Base-by-base conservation (phyloP, 2,888 invertebrate genomes). In the Cephalotes varians region DNA sequence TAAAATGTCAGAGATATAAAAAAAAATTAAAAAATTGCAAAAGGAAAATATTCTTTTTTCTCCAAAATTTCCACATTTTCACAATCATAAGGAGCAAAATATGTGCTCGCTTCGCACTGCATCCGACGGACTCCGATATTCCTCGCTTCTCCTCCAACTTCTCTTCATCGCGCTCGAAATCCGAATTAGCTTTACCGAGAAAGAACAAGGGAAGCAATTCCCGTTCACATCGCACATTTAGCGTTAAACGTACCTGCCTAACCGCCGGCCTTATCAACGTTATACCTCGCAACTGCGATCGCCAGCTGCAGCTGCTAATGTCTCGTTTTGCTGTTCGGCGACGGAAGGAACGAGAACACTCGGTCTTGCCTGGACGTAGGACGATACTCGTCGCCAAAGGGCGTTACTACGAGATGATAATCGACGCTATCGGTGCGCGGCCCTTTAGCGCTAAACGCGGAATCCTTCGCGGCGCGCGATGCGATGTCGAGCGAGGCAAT, bases 181-280 rank as follows among this genome's bases (percentile, higher is more conserved):
- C n/a, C n/a, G 56, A 56, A 21, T 12, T 4, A 44, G 34, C 10
- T 67, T 71, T 15, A 71, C 18, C 25, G 28, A 18, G 40, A 44
- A 28, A 18, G 1, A 9, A 65, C 25, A 34, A 18, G 28, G 54
- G 21, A 74, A 9, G 15, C 34, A 7, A 9, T 15, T 44, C 18
- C n/a, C 28, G 15, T 28, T 71, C 47, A 15, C 73, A 3, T 40
- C 40, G 12, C 7, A 56, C 15, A 31, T 34, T 62, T 40, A 62
- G 10, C 51, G 12, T 15, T 65, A 58, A 67, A 77, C 54, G 44
- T 67, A 69, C 44, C 31, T 56, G 44, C 25, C 31, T 51, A 31
- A 34, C 2, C 25, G 71, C n/a, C 18, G 15, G 10, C 40, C 51
- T 51, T 54, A 49, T 49, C 62, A 37, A 56, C 12, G 21, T 40